Evolutionary conservation across 2,888 invertebrate species (phyloP).

Genomic region (Miltochrista miniata): DNA sequence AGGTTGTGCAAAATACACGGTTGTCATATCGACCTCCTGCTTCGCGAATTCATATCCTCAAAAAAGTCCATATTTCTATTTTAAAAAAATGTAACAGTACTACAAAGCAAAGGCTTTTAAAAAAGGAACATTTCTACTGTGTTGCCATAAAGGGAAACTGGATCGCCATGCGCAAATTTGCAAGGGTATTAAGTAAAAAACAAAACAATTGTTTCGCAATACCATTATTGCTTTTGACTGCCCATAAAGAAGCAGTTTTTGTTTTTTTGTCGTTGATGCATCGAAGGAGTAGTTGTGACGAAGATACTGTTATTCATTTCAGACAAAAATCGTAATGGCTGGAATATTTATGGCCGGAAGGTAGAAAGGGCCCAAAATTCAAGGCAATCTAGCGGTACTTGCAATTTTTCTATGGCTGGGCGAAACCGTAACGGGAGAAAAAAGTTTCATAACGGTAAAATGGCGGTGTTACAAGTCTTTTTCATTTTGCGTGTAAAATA

Average conservation of each 20-base stretch:
- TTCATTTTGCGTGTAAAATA: no score
- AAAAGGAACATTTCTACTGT: constrained; percentile 52
- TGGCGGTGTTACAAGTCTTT: no score
- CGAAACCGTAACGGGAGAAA: no score
- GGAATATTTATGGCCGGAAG: no score
- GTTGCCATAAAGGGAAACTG: constrained; percentile 50
- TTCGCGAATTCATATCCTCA: constrained; percentile 51
- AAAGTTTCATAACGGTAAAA: not conserved
- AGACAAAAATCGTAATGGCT: not conserved
- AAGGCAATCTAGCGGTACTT: no score
- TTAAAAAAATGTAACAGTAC: constrained; percentile 42
- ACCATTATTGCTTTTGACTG: constrained; percentile 30
- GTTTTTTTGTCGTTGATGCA: constrained; percentile 25
- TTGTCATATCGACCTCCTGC: constrained; percentile 45
- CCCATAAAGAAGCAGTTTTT: constrained; percentile 50
- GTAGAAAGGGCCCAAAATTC: no score
- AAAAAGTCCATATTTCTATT: constrained; percentile 37
- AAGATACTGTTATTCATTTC: not conserved
- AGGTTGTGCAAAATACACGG: constrained; percentile 59
- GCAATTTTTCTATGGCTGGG: no score
- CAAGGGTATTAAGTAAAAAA: constrained; percentile 54
- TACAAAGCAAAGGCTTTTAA: constrained; percentile 35
- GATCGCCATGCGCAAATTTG: constrained; percentile 44
- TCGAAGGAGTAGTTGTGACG: constrained; percentile 2
- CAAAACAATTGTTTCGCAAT: constrained; percentile 49